Percentiles rank a stretch among this genome's conserved stretches.
Evolutionary conservation across 2,797 vertebrate species (phyloP).

Genomic region (Pitangus sulphuratus): DNA sequence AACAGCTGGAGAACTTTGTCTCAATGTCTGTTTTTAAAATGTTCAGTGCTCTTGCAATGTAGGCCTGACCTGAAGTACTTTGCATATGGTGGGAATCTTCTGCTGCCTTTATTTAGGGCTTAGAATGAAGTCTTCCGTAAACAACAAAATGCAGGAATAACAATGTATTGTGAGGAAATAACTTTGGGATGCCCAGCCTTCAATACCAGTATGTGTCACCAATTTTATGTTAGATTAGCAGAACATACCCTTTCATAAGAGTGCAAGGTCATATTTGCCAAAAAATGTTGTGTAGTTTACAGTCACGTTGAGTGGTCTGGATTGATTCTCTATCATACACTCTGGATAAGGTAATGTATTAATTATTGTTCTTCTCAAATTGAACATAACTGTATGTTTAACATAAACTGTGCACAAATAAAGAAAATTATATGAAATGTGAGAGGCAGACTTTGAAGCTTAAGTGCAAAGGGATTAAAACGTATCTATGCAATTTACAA

Average conservation of each 20-base stretch:
- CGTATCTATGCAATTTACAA: neutral
- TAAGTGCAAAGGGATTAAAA: neutral
- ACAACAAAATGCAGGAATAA: neutral
- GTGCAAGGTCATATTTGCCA: neutral
- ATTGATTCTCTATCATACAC: neutral
- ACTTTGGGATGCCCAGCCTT: neutral
- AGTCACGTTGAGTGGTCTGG: neutral
- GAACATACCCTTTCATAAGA: neutral
- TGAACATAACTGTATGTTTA: neutral
- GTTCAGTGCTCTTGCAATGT: neutral
- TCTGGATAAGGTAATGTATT: neutral
- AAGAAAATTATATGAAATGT: neutral
- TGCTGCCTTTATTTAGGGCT: neutral
- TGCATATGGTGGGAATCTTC: neutral
- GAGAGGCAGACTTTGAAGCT: neutral
- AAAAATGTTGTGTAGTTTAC: neutral
- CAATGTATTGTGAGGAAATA: neutral
- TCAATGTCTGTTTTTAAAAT: neutral
- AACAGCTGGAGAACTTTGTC: neutral
- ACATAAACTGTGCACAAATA: neutral
- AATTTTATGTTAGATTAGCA: neutral
- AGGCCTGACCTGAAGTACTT: neutral
- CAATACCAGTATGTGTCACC: neutral
- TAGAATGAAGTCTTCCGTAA: neutral
- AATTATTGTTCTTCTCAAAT: neutral